Evolutionary conservation across 2,797 vertebrate species (phyloP).

Genomic region (Hoplostethus atlanticus): DNA sequence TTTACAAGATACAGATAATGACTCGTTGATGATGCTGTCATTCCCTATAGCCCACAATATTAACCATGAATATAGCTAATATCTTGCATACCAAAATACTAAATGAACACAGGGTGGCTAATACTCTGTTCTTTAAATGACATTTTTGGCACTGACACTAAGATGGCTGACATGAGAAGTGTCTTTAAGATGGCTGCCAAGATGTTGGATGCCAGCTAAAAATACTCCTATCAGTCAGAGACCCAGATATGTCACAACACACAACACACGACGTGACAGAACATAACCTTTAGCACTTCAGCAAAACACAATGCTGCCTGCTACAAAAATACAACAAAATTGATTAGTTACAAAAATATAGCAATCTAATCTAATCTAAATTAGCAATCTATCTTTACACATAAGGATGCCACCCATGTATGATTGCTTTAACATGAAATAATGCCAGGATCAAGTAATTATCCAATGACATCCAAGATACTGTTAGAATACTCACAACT

Average conservation of each 20-base stretch:
- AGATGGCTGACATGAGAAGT: constrained; percentile 62
- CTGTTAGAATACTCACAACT: constrained; percentile 8
- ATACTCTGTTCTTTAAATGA: constrained; percentile 35
- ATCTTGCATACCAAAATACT: constrained; percentile 15
- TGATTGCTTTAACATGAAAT: not conserved
- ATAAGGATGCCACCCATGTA: too few species aligned
- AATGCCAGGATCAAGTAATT: not conserved
- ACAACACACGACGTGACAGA: constrained; percentile 46
- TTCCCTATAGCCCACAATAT: too few species aligned
- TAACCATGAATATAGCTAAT: too few species aligned
- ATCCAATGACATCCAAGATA: not conserved
- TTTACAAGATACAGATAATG: too few species aligned
- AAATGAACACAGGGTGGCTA: constrained; percentile 25
- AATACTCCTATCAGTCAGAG: constrained; percentile 72
- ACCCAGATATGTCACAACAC: constrained; percentile 74
- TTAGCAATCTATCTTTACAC: not conserved
- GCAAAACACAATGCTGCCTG: constrained; percentile 25
- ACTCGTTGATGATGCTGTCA: too few species aligned
- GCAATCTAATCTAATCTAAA: not conserved
- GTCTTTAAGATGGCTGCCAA: constrained; percentile 73
- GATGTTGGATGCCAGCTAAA: constrained; percentile 63
- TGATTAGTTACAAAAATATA: constrained; percentile 21
- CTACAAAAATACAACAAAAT: constrained; percentile 26
- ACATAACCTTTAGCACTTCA: constrained; percentile 52
- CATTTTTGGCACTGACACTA: constrained; percentile 38